Conservation (phyloP, 2,888 invertebrate species). For the Thumatha senex region DNA sequence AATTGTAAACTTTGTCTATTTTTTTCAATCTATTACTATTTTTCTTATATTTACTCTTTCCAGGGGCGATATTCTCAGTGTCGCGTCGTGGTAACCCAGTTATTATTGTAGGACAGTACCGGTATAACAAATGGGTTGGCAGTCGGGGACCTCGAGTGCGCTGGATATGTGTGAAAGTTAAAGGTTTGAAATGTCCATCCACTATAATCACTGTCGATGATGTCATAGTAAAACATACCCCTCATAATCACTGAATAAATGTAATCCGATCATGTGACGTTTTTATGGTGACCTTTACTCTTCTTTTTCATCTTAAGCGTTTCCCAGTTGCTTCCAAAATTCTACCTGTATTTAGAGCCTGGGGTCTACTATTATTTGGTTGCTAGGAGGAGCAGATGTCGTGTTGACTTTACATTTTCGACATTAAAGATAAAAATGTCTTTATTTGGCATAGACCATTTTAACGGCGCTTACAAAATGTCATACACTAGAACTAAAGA, state of each 20-base stretch:
- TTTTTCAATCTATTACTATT: neutral
- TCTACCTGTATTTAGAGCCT: no score
- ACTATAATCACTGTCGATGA: conserved; percentile 45
- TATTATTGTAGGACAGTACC: conserved; percentile 47
- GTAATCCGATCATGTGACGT: neutral
- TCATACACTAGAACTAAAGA: no score
- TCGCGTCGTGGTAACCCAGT: conserved; percentile 44
- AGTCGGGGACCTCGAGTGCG: conserved; percentile 47
- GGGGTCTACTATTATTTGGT: no score
- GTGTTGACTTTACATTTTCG: no score
- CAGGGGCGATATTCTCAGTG: neutral
- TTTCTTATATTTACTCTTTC: neutral
- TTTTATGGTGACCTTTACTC: neutral
- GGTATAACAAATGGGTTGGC: conserved; percentile 53
- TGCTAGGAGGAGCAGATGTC: no score
- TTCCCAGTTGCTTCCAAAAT: no score
- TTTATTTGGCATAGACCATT: no score
- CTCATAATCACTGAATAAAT: conserved; percentile 52
- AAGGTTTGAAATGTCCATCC: conserved; percentile 48
- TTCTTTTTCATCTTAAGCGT: no score
- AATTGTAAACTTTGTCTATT: no score
- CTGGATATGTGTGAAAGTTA: conserved; percentile 59
- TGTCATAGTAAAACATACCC: conserved; percentile 45
- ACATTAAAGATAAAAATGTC: no score
- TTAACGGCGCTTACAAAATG: no score